Base-by-base conservation (phyloP, 2,888 invertebrate genomes). In the Hypomecis atomaria region DNA sequence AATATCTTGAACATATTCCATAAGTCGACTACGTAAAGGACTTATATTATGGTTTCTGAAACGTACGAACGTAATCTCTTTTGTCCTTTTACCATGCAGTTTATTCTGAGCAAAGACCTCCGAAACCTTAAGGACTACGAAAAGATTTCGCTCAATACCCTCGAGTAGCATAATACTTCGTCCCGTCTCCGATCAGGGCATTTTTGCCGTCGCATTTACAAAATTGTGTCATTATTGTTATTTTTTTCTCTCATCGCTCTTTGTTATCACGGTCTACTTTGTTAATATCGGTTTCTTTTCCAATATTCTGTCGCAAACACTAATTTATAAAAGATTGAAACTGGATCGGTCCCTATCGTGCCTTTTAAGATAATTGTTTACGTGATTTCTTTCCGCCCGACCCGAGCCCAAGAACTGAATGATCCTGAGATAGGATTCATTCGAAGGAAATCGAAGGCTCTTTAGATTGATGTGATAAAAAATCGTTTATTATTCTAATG, bases 311-410 rank as follows among this genome's bases (percentile, higher is more conserved):
- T 54, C 49, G 13, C 49, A 59, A 67, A 64, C 59, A 58, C 70
- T 75, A 76, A 78, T 79, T 73, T 72, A 72, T 71, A 77, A 72
- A 74, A 73, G 74, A 73, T 75, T 73, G 74, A 73, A 77, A 79
- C 78, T 75, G 73, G 72, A 65, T 69, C 73, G 70, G 71, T 69
- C 71, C 61, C 68, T 55, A 61, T 73, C 76, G 70, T 76, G 73
- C 74, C 79, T 81, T 80, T 82, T 78, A 81, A 78, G 73, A 80
- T 83, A 84, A 83, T 84, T 79, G 76, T 78, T 83, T 81, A 76
- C 74, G 77, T 78, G 79, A 82, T 83, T 83, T 77, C 77, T 81
- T 80, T 78, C 73, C 72, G 69, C 65, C 66, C 73, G 71, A 69
- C 65, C 65, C 71, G 62, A 61, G 66, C 66, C 58, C 66, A 62